These are phyloP conservation scores for Marcusenius ussheri DNA, from an alignment of 2,113 vertebrate genomes.

Conservation along the genomic window DNA sequence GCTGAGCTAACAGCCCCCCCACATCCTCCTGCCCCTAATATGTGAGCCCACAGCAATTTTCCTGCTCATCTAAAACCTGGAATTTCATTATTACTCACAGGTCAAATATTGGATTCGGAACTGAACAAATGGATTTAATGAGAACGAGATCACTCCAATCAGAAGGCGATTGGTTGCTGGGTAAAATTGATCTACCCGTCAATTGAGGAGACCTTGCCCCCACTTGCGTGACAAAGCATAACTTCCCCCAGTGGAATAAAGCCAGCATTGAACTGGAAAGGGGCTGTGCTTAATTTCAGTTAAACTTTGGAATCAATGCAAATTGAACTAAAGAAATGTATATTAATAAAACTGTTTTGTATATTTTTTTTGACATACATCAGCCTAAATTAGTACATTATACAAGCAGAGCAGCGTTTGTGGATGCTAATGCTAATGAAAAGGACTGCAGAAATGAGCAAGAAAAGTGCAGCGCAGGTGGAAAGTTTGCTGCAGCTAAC, in stretches of 20 bases:
- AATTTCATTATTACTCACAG: slow-evolving; percentile 45
- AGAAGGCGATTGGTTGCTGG: slow-evolving; percentile 41
- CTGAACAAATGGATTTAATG: slow-evolving; percentile 46
- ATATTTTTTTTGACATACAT: not conserved
- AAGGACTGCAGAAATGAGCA: not conserved
- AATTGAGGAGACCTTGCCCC: not conserved
- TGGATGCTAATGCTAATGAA: not conserved
- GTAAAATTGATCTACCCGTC: slow-evolving; percentile 22
- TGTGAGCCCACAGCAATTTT: slow-evolving; percentile 22
- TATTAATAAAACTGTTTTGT: not conserved
- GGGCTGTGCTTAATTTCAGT: not conserved
- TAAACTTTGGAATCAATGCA: not conserved
- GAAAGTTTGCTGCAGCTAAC: too few species aligned
- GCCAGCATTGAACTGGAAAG: not conserved
- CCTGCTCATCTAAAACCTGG: slow-evolving; percentile 23
- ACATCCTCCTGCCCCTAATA: not conserved
- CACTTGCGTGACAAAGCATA: not conserved
- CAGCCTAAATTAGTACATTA: not conserved
- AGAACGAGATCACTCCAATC: slow-evolving; percentile 43
- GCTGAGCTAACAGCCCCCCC: not conserved
- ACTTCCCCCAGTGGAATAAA: not conserved
- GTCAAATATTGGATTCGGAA: slow-evolving; percentile 47
- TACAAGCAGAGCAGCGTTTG: not conserved
- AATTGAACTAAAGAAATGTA: not conserved
- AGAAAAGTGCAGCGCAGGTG: too few species aligned